These are phyloP conservation scores for Dermolepida albohirtum DNA, from an alignment of 2,888 invertebrate genomes.

Conservation along the genomic window DNA sequence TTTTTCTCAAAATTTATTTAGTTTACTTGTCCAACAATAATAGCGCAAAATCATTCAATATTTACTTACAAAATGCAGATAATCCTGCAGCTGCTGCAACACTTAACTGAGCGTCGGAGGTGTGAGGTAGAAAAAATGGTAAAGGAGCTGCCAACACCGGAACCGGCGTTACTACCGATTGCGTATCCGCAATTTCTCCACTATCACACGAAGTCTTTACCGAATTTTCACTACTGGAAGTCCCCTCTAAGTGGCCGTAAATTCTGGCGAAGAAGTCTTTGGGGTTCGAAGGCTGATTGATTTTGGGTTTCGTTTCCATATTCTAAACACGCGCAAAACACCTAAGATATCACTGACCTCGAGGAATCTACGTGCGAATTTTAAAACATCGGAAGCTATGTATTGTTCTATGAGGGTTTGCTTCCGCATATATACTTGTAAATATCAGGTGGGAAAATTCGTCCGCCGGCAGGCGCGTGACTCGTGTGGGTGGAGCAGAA, in stretches of 20 bases:
- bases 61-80: conserved; percentile 68
- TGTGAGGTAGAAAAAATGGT: conserved; percentile 61
- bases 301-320: conserved; percentile 50
- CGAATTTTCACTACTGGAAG: conserved; percentile 38
- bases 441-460: conserved; percentile 27
- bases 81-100: conserved; percentile 71
- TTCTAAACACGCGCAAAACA: neutral
- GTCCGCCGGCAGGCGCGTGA: conserved; percentile 44
- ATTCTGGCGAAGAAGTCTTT: conserved; percentile 84
- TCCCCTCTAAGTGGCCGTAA: conserved; percentile 79
- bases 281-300: conserved; percentile 76
- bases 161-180: conserved; percentile 58
- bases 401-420: neutral
- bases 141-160: conserved; percentile 60
- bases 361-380: neutral
- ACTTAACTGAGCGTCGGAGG: conserved; percentile 63
- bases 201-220: conserved; percentile 52
- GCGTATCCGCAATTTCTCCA: conserved; percentile 45
- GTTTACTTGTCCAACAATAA: too few relatives aligned
- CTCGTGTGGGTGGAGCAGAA: conserved; percentile 39
- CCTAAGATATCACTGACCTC: neutral
- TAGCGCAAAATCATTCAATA: conserved; percentile 29
- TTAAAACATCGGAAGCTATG: conserved; percentile 15
- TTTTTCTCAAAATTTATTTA: too few relatives aligned
- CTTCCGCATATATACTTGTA: conserved; percentile 22